phyloP scores from a whole-genome alignment of 2,797 vertebrate genomes.

The Coluber constrictor region DNA sequence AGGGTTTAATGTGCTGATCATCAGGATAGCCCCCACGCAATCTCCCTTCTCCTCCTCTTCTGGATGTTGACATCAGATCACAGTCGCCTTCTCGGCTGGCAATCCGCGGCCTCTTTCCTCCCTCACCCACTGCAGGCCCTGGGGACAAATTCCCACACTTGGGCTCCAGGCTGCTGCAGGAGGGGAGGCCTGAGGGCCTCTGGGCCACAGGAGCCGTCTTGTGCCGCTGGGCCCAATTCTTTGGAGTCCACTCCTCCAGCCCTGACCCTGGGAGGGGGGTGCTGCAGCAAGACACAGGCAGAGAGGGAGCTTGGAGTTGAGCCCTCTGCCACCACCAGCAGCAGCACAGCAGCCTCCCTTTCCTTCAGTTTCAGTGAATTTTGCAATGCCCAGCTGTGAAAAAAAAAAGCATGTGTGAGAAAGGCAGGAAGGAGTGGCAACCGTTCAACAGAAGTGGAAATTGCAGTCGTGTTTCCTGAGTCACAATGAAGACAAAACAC shows the following conservation, averaged over 20 bases:
- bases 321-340: neutral
- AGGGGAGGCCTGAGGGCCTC: neutral
- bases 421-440: neutral
- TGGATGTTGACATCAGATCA: neutral
- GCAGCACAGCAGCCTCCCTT: too few relatives aligned
- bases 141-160: neutral
- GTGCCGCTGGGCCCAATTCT: neutral
- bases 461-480: slow-evolving; percentile 2
- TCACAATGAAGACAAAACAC: neutral
- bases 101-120: neutral
- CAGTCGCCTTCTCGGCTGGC: neutral
- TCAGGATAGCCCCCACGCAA: neutral
- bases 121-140: neutral
- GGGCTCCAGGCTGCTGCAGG: neutral
- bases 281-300: neutral
- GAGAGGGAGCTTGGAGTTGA: neutral
- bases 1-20: neutral
- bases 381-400: neutral
- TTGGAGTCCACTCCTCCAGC: neutral
- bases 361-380: neutral
- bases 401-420: too few relatives aligned
- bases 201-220: neutral
- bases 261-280: neutral
- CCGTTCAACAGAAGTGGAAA: neutral
- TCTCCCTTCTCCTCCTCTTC: too few relatives aligned